Conservation (phyloP, 2,888 invertebrate genomes). For the Ernsta delagoae region DNA sequence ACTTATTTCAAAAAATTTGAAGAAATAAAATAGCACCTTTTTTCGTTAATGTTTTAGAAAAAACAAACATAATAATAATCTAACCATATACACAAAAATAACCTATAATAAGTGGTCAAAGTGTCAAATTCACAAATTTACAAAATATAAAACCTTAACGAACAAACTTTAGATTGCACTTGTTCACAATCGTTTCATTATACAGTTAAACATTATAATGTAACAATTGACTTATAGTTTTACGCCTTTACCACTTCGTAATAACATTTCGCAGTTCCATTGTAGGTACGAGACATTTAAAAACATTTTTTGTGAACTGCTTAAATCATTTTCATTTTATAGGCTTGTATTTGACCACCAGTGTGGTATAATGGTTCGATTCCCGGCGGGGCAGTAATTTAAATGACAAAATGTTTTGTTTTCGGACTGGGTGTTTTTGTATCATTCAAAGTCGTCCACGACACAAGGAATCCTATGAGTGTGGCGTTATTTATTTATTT, state of each 20-base stretch:
- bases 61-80: conserved; percentile 2
- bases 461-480: no score
- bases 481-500: no score
- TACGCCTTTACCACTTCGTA: no score
- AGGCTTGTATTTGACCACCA: no score
- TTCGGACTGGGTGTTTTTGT: no score
- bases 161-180: neutral
- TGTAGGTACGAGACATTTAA: neutral
- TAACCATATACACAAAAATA: neutral
- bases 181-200: no score
- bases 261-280: neutral
- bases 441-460: no score
- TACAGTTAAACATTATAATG: conserved; percentile 1
- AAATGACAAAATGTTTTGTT: no score
- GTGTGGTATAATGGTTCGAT: no score
- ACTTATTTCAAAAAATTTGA: conserved; percentile 32
- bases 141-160: conserved; percentile 2
- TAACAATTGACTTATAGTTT: conserved; percentile 8
- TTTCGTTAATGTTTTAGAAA: conserved; percentile 26
- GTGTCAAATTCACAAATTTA: neutral
- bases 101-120: neutral
- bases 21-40: conserved; percentile 52
- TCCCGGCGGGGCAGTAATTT: no score
- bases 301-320: no score
- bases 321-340: no score